phyloP scores from a whole-genome alignment of 1,140 invertebrate genomes.

The Nylanderia fulva region DNA sequence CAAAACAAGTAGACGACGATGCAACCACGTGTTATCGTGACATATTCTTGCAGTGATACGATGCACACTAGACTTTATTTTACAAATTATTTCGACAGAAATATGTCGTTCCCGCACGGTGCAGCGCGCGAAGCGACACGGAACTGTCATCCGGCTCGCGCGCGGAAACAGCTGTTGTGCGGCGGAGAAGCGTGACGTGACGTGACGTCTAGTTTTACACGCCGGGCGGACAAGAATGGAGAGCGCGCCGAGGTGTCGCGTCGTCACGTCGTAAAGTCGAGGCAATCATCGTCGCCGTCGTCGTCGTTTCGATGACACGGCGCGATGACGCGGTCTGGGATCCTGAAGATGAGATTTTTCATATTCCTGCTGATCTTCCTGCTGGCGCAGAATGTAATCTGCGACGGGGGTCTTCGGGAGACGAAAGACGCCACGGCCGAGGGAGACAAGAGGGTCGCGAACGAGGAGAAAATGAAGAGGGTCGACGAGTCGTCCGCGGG shows the following conservation, averaged over 20 bases:
- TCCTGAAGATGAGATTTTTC: conserved; percentile 76
- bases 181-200: conserved; percentile 7
- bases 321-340: conserved; percentile 78
- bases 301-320: conserved; percentile 69
- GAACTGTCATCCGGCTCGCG: conserved; percentile 3
- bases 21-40: too few relatives aligned
- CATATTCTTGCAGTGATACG: background rate
- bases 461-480: background rate
- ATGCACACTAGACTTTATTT: background rate
- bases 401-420: conserved; percentile 68
- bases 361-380: conserved; percentile 77
- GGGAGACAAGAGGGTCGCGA: background rate
- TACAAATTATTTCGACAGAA: background rate
- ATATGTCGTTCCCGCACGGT: background rate
- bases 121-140: conserved; percentile 15
- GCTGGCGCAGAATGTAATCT: conserved; percentile 68
- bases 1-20: too few relatives aligned
- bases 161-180: conserved; percentile 32
- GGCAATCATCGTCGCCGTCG: conserved; percentile 1
- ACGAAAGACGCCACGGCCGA: conserved; percentile 8
- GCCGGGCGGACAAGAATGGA: conserved; percentile 62
- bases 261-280: background rate
- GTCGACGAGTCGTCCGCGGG: background rate
- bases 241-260: conserved; percentile 37
- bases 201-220: conserved; percentile 14